Conservation (phyloP, 2,113 vertebrate genomes). For the Daboia siamensis region DNA sequence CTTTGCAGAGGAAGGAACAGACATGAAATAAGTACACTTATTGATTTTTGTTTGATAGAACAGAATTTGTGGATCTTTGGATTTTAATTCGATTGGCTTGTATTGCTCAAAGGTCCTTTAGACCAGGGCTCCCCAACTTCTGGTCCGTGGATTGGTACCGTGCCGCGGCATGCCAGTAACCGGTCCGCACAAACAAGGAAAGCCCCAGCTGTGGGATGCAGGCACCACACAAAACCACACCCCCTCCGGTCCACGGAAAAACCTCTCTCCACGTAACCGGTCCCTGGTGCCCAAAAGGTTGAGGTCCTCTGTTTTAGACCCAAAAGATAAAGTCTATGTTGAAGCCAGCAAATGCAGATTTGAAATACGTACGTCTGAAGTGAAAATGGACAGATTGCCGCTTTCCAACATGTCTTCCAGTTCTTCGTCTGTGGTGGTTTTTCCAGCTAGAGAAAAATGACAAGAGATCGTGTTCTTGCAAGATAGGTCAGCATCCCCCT, state of each 20-base stretch:
- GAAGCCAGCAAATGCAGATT: neutral
- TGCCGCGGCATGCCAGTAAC: no score
- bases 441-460: constrained; percentile 78
- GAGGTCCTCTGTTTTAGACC: no score
- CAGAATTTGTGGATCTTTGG: neutral
- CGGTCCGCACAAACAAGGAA: no score
- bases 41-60: neutral
- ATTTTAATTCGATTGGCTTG: neutral
- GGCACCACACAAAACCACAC: no score
- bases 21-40: fast-evolving
- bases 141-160: no score
- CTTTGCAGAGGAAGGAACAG: constrained; percentile 59
- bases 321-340: neutral
- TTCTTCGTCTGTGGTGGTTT: constrained; percentile 85
- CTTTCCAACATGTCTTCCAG: constrained; percentile 95
- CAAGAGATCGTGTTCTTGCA: neutral
- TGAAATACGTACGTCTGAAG: constrained; percentile 81
- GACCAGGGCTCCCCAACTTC: no score
- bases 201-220: no score
- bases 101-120: neutral
- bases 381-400: constrained; percentile 91
- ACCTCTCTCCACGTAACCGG: no score
- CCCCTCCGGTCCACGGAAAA: no score
- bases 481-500: neutral
- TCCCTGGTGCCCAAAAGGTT: no score